Base-by-base conservation (phyloP, 2,113 vertebrate species). In the Probosciger aterrimus region DNA sequence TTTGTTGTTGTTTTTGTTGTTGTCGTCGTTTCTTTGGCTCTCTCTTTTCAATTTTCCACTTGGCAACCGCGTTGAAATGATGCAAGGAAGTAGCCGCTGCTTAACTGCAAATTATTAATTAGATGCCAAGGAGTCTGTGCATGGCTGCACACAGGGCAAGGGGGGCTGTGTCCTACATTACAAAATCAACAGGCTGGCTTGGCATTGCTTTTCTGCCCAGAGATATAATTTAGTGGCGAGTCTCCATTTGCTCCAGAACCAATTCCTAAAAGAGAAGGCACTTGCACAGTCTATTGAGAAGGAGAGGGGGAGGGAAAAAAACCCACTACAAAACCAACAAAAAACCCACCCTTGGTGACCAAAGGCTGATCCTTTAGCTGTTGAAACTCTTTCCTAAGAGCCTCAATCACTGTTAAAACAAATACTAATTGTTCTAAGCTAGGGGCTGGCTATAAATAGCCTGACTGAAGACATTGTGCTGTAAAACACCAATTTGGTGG, bases 71-170 rank as follows among this genome's bases (percentile, higher is more conserved):
- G 0, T 59, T 87, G 92, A 94, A 93, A 75, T 96, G 93, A 95
- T 94, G 95, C 95, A 96, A 97, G 88, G 77, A 79, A 92, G 73
- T 71, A 94, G 90, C 79, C 68, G 0, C 90, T 24, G 44, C 86
- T 85, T 74, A 90, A 74, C 86, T 88, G 79, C 86, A 96, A 93
- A 95, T 94, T 95, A 94, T 96, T 97, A 97, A 97, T 94, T 94
- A 93, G 92, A 95, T 97, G 90, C 92, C 93, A 95, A 80, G 87
- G 89, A 94, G 69, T 75, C 86, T 88, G 93, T 94, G 95, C 95
- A 62, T 47, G 88, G 75, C 88, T 84, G 90, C 94, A 96, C 52
- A 30, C 90, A 88, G 93, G 77, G 79, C 88, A 62, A 77, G 92
- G 92, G 81, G 88, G 69, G 70, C 94, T 89, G 77, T 94, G 92